Conservation (phyloP, 2,888 invertebrate genomes). For the Siphonodentalium dalli region DNA sequence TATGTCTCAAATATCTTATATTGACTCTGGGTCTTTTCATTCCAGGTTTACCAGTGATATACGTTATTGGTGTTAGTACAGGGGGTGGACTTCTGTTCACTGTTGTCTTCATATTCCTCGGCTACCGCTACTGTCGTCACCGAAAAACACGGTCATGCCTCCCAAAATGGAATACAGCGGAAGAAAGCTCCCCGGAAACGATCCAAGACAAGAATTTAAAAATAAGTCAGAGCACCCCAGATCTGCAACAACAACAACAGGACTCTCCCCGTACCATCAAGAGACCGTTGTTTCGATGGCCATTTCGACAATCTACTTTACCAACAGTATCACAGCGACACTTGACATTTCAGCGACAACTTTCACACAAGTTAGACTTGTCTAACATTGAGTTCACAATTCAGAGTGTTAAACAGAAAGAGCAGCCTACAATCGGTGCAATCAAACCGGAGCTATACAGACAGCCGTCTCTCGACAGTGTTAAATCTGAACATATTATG, state of each 20-base stretch:
- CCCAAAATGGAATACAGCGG: slow-evolving; percentile 27
- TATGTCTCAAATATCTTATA: no score
- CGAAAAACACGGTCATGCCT: slow-evolving; percentile 23
- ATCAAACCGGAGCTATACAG: slow-evolving; percentile 69
- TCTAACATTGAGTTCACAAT: slow-evolving; percentile 80
- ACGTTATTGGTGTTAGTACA: slow-evolving; percentile 33
- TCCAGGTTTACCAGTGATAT: slow-evolving; percentile 37
- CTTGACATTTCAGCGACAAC: slow-evolving; percentile 81
- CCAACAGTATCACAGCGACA: slow-evolving; percentile 83
- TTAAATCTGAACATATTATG: slow-evolving; percentile 47
- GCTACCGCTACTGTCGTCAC: slow-evolving; percentile 39
- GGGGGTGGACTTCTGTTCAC: slow-evolving; percentile 33
- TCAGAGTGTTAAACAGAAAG: slow-evolving; percentile 66
- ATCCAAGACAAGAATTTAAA: slow-evolving; percentile 36
- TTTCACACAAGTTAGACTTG: slow-evolving; percentile 80
- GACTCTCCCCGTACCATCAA: slow-evolving; percentile 21
- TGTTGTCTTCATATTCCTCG: slow-evolving; percentile 34
- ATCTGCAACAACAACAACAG: slow-evolving; percentile 37
- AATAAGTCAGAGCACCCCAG: slow-evolving; percentile 60
- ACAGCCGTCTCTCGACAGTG: slow-evolving; percentile 52
- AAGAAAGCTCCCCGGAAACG: slow-evolving; percentile 32
- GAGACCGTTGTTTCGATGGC: slow-evolving; percentile 63
- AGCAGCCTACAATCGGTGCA: slow-evolving; percentile 54
- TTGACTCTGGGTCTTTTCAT: no score
- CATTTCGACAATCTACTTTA: slow-evolving; percentile 81